Percentiles rank a stretch among this genome's conserved stretches.
These are phyloP conservation scores for Leptoclinus maculatus DNA, from an alignment of 2,797 vertebrate genomes.

Conservation along the genomic window DNA sequence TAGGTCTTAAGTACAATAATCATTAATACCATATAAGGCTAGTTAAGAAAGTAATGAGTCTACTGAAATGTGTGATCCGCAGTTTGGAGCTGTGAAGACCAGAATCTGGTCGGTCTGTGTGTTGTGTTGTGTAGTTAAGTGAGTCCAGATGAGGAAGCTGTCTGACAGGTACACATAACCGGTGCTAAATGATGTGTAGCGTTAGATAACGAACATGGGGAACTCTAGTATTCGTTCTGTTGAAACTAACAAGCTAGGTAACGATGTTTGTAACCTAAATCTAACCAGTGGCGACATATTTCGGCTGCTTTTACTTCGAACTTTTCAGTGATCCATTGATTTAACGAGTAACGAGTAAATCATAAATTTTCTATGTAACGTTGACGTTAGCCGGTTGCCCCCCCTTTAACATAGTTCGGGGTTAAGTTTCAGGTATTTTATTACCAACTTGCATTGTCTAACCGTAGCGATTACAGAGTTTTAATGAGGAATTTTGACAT, in stretches of 20 bases:
- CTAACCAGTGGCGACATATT: neutral
- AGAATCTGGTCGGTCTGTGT: neutral
- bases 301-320: neutral
- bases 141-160: neutral
- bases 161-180: neutral
- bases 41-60: neutral
- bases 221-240: neutral
- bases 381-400: neutral
- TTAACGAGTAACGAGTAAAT: neutral
- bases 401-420: neutral
- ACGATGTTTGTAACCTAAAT: neutral
- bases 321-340: neutral
- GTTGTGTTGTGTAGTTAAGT: neutral
- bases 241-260: neutral
- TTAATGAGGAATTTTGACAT: neutral
- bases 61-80: neutral
- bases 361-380: neutral
- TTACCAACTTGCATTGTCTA: neutral
- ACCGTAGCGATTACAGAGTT: fast-evolving
- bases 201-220: neutral
- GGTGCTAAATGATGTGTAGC: neutral
- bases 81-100: neutral
- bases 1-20: neutral
- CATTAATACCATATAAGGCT: neutral
- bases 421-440: neutral